These are phyloP conservation scores for Scophthalmus maximus DNA, from an alignment of 2,113 vertebrate genomes.

Conservation along the genomic window DNA sequence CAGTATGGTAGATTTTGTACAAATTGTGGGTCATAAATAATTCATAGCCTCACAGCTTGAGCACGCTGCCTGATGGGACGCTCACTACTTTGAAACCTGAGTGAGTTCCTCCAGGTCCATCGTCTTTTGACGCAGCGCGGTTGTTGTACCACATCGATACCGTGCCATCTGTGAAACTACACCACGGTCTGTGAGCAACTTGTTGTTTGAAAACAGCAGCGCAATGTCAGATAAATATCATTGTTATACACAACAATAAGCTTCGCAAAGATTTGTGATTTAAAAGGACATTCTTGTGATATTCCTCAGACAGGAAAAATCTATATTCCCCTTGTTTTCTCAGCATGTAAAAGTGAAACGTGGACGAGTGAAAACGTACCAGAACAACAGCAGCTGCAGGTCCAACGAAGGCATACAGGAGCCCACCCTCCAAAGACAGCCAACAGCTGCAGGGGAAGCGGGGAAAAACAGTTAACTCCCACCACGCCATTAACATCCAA, in stretches of 20 bases:
- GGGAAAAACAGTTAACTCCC: slow-evolving; percentile 68
- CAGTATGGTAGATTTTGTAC: slow-evolving; percentile 49
- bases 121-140: neutral
- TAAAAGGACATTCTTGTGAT: too few relatives aligned
- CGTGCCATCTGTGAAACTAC: neutral
- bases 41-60: slow-evolving; percentile 58
- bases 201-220: neutral
- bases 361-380: slow-evolving; percentile 82
- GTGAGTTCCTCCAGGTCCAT: slow-evolving; percentile 31
- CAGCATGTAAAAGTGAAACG: neutral
- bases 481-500: slow-evolving; percentile 86
- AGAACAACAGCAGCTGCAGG: slow-evolving; percentile 98
- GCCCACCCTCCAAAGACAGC: slow-evolving; percentile 98
- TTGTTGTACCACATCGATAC: slow-evolving; percentile 6
- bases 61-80: slow-evolving; percentile 54
- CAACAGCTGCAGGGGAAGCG: slow-evolving; percentile 88
- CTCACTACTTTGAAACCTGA: slow-evolving; percentile 57
- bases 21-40: slow-evolving; percentile 64
- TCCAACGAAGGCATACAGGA: slow-evolving; percentile 98
- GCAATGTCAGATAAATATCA: neutral
- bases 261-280: too few relatives aligned
- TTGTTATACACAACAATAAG: neutral
- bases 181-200: neutral
- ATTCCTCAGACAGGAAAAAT: neutral
- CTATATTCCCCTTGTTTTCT: neutral